These are phyloP conservation scores for Anthoptus insignis DNA, from an alignment of 2,888 invertebrate genomes.

Conservation along the genomic window DNA sequence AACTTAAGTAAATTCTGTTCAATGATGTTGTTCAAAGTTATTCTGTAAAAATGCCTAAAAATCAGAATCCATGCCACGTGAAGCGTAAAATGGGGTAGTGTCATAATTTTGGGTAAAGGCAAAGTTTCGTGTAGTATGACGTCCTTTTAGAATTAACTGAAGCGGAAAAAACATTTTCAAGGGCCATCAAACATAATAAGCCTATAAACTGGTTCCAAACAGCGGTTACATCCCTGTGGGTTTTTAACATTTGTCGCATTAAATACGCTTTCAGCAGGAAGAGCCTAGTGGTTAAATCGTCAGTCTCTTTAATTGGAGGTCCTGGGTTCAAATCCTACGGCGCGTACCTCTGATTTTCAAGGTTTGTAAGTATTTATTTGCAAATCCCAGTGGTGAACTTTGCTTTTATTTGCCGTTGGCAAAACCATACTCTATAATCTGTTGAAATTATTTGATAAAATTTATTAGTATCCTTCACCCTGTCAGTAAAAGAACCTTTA, in stretches of 20 bases:
- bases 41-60: neutral
- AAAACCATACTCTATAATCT: too few species aligned
- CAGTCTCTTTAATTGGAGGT: too few species aligned
- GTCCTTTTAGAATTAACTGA: conserved; percentile 28
- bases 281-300: too few species aligned
- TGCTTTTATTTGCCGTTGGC: too few species aligned
- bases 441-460: too few species aligned
- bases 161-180: conserved; percentile 31
- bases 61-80: neutral
- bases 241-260: neutral
- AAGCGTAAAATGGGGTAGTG: conserved; percentile 4
- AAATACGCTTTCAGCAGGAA: neutral
- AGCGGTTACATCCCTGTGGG: conserved; percentile 24
- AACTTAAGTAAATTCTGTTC: too few species aligned
- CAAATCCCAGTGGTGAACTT: too few species aligned
- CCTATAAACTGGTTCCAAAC: conserved; percentile 22
- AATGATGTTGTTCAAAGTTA: neutral
- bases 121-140: conserved; percentile 7
- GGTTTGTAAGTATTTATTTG: too few species aligned
- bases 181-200: conserved; percentile 15
- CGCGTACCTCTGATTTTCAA: too few species aligned
- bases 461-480: too few species aligned
- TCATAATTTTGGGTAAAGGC: conserved; percentile 4
- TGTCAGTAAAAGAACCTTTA: too few species aligned
- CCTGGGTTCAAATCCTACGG: too few species aligned